These are phyloP conservation scores for Rhinichthys osculus DNA, from an alignment of 2,797 vertebrate species.

Conservation along the genomic window DNA sequence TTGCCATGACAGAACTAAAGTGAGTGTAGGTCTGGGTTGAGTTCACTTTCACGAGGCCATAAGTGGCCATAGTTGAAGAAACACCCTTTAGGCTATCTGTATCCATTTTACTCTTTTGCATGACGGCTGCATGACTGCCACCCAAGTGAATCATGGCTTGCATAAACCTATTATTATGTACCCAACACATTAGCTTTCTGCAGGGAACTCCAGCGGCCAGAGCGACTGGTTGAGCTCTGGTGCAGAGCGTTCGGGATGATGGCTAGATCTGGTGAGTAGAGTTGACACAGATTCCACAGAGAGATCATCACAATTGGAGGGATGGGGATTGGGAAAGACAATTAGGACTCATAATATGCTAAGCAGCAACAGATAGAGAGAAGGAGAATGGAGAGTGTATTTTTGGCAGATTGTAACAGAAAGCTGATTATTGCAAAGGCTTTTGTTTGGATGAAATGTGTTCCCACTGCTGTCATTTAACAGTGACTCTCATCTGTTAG, in stretches of 20 bases:
- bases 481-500: constrained; percentile 30
- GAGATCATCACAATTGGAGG: constrained; percentile 68
- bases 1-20: neutral
- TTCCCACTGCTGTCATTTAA: constrained; percentile 30
- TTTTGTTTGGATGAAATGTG: constrained; percentile 54
- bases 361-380: constrained; percentile 57
- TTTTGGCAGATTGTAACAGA: constrained; percentile 75
- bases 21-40: neutral
- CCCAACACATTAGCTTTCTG: constrained; percentile 16
- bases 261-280: constrained; percentile 75
- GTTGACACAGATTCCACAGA: constrained; percentile 79
- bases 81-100: neutral
- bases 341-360: constrained; percentile 77
- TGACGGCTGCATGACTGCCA: constrained; percentile 3
- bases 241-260: constrained; percentile 76
- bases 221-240: constrained; percentile 71
- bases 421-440: constrained; percentile 78
- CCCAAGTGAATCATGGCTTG: constrained; percentile 17
- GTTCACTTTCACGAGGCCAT: constrained; percentile 2
- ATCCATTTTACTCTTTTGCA: neutral
- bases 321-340: constrained; percentile 77
- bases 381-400: constrained; percentile 54
- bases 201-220: constrained; percentile 60
- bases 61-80: constrained; percentile 1
- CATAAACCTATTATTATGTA: constrained; percentile 30